Base-by-base conservation (phyloP, 30 jellyfish, hydroid and myxozoan genomes). In the Sanderia malayensis region DNA sequence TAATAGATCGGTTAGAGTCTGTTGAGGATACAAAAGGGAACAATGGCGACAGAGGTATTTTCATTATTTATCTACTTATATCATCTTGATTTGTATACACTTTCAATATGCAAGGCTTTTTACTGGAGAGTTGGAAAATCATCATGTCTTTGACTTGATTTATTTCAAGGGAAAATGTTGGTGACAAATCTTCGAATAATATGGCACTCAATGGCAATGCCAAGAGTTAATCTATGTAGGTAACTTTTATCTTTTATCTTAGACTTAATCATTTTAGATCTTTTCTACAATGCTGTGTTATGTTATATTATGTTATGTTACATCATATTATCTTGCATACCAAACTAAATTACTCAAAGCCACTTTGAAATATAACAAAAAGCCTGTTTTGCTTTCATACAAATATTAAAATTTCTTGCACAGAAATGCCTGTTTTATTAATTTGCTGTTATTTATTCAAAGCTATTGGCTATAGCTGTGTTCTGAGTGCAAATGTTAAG, bases 161-260 rank as follows among this genome's bases (percentile, higher is more conserved):
- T 37, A 37, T 4, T 37, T 37, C 13, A 4, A 92, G 99, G 99
- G 33, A 92, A 92, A 63, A 70, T 92, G 94, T 46, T 92, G 58
- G 96, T 92, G 8, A 84, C 95, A 44, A 92, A 92, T 33, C 85
- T 92, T 1, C 63, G 99, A 37, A 37, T 92, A 29, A 92, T 92
- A 28, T 92, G 99, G 99, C 99, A 92, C 52, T 92, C 99, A 41
- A 95, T 86, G 87, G 99, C 93, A 21, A 84, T 92, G 99, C 99
- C 99, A 6, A 63, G 96, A 61, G 99, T 92, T 13, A 92, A 92
- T 66, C 73, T 92, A 24, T 92, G 99, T 92, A 70, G 85, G 99
- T 73, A 1, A 4, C 24, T 24, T 13, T 37, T 37, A 37, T 37
- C 52, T 13, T 37, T 4, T n/a, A n/a, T n/a, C n/a, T n/a, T n/a